Base-by-base conservation (phyloP, 1,140 invertebrate species). In the Homarus americanus region DNA sequence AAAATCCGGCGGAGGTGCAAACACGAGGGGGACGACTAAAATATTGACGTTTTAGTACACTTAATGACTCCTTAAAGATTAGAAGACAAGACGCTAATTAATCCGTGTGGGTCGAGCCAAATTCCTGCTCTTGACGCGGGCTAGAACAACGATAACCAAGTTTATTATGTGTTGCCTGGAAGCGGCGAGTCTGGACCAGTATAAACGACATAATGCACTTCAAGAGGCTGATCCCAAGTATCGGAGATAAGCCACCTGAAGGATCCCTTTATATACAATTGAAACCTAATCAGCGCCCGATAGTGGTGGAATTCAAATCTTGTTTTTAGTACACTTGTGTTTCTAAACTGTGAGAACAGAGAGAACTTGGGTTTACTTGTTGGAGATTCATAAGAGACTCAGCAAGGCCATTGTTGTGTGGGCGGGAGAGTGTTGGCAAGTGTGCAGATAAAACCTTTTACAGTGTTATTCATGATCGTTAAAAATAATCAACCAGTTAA, bases 251-350 rank as follows among this genome's bases (percentile, higher is more conserved):
- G 73, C 24, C 7, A 24, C 49, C 34, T 66, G 85, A 53, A 53
- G 44, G 85, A 87, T 87, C 49, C 85, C 85, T 87, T 79, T 76
- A 87, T 87, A 58, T 24, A 87, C 44, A 49, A 78, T 38, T 87
- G 85, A 87, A 87, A 87, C 85, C 40, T 76, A 87, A 87, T 87
- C 85, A 78, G 73, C 28, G 24, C 40, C 73, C 28, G 85, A 87
- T 87, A 87, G 85, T 10, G 75, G 36, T 58, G 85, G 85, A 83
- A 83, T 83, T 83, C 82, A 66, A 83, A 83, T 83, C 53, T 83
- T 83, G 82, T 83, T 83, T 83, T 69, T 40, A 41, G 82, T 38
- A 34, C 82, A 69, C 82, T 83, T 36, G 20, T 63, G 82, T 83
- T 83, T 63, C 63, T 69, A 36, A 40, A 69, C 20, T 24, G 38